Conservation (phyloP, 2,797 vertebrate species). For the Lithobates pipiens region DNA sequence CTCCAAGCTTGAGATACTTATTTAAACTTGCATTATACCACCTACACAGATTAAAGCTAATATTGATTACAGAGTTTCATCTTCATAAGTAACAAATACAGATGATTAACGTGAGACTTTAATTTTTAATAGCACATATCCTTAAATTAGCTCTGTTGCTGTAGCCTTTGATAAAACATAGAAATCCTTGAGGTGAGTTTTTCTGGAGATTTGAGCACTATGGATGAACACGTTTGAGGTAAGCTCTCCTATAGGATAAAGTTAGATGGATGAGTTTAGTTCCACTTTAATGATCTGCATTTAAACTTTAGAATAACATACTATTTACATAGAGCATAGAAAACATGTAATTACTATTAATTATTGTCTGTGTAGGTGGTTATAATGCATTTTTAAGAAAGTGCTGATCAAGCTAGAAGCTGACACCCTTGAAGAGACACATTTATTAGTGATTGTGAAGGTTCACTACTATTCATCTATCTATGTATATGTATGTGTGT, state of each 20-base stretch:
- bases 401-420: neutral
- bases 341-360: neutral
- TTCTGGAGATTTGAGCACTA: too few relatives aligned
- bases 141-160: neutral
- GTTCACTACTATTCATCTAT: neutral
- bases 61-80: neutral
- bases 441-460: neutral
- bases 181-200: too few relatives aligned
- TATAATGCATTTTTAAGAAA: neutral
- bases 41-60: neutral
- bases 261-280: neutral
- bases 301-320: neutral
- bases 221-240: too few relatives aligned
- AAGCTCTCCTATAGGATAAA: too few relatives aligned
- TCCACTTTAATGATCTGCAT: neutral
- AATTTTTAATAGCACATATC: neutral
- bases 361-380: neutral
- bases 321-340: neutral
- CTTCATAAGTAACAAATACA: neutral
- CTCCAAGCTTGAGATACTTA: neutral
- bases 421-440: neutral
- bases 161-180: neutral
- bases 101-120: neutral
- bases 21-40: neutral
- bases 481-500: too few relatives aligned